Percentiles rank a stretch among this genome's conserved stretches.
Conservation (phyloP, 2,113 vertebrate genomes). For the Hypanus sabinus region DNA sequence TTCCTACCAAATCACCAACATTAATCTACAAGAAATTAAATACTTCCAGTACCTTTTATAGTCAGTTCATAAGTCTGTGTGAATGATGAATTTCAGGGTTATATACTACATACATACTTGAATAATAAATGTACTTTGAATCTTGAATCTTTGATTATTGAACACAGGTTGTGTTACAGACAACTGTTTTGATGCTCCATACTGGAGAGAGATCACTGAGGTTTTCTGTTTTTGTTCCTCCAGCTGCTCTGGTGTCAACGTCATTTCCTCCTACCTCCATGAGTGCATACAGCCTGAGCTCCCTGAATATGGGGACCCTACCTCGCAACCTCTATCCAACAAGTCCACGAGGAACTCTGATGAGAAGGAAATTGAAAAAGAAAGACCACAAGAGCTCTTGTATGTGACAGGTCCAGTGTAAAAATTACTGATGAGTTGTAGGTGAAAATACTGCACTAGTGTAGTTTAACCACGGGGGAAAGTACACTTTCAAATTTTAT, state of each 20-base stretch:
- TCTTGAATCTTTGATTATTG: too few species aligned
- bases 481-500: background rate
- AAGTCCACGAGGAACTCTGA: conserved; percentile 87
- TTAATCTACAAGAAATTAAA: too few species aligned
- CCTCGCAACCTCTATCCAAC: conserved; percentile 93
- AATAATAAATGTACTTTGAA: too few species aligned
- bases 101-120: too few species aligned
- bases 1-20: background rate
- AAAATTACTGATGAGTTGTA: background rate
- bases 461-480: background rate
- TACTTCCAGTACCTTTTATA: background rate
- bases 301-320: conserved; percentile 89
- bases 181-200: background rate
- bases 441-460: background rate
- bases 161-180: background rate
- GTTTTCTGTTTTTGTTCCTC: conserved; percentile 47
- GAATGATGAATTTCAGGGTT: too few species aligned
- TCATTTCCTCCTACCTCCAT: conserved; percentile 96
- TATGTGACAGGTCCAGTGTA: conserved; percentile 56
- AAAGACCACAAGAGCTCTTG: conserved; percentile 97
- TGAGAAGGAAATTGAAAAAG: conserved; percentile 91
- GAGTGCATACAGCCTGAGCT: conserved; percentile 97
- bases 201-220: background rate
- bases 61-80: background rate
- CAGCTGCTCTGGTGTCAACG: conserved; percentile 80